Base-by-base conservation (phyloP, 2,888 invertebrate species). In the Cetonia aurata region DNA sequence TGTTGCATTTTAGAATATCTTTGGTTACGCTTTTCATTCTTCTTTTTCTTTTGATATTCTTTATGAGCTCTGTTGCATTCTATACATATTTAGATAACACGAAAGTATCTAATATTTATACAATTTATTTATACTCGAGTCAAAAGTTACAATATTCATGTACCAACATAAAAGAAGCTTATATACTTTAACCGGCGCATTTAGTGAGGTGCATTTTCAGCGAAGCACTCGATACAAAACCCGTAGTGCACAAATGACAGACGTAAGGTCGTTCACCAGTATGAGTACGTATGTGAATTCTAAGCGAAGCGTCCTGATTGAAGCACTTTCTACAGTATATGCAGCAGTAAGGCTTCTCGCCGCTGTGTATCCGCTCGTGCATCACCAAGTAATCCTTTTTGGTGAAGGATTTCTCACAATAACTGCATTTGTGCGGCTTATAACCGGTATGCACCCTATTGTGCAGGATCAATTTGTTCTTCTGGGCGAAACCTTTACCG, bases 151-250 rank as follows among this genome's bases (percentile, higher is more conserved):
- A 25, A 25, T 25, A 25, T 25, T 25, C 25, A 25, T 25, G 25
- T 25, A 25, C 4, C 25, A n/a, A n/a, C 25, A 25, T 25, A 3
- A 3, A 25, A 25, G 4, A 25, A 25, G 25, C 25, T 25, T 25
- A 25, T 37, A 37, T 37, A 37, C 6, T 13, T 37, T 37, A 60
- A 42, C 83, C 82, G 71, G 80, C 83, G 74, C 84, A 84, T 60
- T 80, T 86, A 83, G 88, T 89, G 76, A 89, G 84, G 75, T 90
- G 90, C 84, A 89, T 87, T 77, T 89, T 88, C 55, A 78, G 70
- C 37, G 77, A 74, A 53, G 78, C 75, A 13, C 75, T 75, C 17
- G 77, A 77, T 33, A 75, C 75, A 66, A 77, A 80, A 0, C 77
- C 78, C 55, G 73, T 75, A 9, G 73, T 72, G 67, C 79, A 80